phyloP scores from a whole-genome alignment of 1,140 invertebrate genomes.

The Fopius arisanus region DNA sequence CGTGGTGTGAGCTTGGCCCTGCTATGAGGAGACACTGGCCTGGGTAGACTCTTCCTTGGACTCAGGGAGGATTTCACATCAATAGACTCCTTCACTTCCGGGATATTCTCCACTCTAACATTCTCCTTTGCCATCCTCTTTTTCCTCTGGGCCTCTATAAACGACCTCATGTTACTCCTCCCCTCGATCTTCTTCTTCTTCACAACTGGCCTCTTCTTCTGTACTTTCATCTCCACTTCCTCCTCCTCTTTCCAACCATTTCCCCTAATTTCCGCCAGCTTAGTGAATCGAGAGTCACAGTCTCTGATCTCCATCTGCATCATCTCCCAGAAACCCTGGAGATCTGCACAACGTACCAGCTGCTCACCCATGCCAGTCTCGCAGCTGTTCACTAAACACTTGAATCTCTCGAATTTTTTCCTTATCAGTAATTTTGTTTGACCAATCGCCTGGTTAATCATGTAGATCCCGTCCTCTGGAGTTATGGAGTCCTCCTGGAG shows the following conservation, averaged over 20 bases:
- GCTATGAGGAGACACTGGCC: background rate
- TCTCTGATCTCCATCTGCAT: conserved; percentile 72
- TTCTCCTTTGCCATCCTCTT: conserved; percentile 34
- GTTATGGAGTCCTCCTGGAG: conserved; percentile 42
- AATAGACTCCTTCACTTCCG: background rate
- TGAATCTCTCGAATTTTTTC: conserved; percentile 76
- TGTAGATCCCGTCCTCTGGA: conserved; percentile 64
- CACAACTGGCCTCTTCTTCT: background rate
- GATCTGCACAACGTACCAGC: conserved; percentile 70
- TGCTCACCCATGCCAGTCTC: conserved; percentile 69
- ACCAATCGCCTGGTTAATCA: conserved; percentile 73
- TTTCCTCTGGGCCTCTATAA: conserved; percentile 49
- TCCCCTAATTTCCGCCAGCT: conserved; percentile 59
- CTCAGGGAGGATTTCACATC: background rate
- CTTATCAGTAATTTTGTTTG: conserved; percentile 73
- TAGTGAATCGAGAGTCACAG: conserved; percentile 66
- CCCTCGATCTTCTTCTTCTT: conserved; percentile 17
- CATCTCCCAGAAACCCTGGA: conserved; percentile 84
- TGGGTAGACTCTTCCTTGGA: background rate
- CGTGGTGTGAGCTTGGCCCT: background rate
- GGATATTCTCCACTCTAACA: conserved; percentile 10
- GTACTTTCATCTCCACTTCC: conserved; percentile 32
- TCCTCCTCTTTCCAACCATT: conserved; percentile 67
- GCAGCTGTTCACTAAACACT: conserved; percentile 70
- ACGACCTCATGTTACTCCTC: conserved; percentile 43